These are phyloP conservation scores for Yponomeuta malinellus DNA, from an alignment of 2,888 invertebrate genomes.

Conservation along the genomic window DNA sequence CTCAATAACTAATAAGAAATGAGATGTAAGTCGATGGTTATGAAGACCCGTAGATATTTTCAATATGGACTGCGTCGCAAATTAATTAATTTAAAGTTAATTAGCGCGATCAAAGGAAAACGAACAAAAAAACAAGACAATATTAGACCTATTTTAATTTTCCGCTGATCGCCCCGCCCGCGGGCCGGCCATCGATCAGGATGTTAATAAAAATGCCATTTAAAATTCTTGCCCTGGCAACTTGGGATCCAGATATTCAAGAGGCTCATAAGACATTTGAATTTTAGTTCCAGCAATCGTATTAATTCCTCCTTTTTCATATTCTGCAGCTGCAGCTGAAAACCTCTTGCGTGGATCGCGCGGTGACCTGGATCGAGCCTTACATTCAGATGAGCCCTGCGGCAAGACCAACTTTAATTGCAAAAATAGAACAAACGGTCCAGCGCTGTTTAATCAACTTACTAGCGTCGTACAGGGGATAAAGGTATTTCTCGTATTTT, in stretches of 20 bases:
- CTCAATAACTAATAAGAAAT: no score
- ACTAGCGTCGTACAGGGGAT: not conserved
- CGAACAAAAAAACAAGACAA: no score
- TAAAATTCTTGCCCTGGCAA: not conserved
- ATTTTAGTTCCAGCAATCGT: not conserved
- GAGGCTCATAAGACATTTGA: not conserved
- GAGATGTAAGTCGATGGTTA: no score
- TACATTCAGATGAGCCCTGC: not conserved
- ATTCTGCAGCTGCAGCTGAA: not conserved
- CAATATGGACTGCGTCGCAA: no score
- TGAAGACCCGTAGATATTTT: no score
- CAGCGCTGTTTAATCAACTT: not conserved
- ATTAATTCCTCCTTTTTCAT: not conserved
- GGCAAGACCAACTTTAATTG: not conserved
- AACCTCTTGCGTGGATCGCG: not conserved
- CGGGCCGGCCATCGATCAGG: not conserved
- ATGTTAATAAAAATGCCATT: not conserved
- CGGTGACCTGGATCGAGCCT: not conserved
- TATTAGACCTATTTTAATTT: not conserved
- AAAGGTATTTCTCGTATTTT: no score
- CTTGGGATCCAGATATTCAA: not conserved
- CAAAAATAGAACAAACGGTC: not conserved
- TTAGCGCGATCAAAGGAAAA: no score
- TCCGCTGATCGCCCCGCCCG: not conserved
- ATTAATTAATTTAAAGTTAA: no score